Evolutionary conservation across 35 echinoderm and acorn worm genomes (phyloP).

Genomic region (Amphiura filiformis): DNA sequence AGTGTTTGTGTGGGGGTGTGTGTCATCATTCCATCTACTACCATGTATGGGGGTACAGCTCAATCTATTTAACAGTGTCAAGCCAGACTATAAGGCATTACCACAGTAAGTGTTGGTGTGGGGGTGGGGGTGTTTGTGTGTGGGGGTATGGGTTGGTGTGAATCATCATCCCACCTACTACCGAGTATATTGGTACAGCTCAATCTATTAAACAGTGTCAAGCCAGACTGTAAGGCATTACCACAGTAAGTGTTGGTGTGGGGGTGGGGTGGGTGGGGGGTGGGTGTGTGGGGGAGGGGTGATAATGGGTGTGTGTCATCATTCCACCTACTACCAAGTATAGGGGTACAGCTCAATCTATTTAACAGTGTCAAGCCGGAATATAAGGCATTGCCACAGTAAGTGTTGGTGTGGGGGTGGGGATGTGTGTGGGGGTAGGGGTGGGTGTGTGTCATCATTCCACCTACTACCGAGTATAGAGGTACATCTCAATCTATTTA

Average conservation of each 20-base stretch:
- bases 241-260: slow-evolving; percentile 63
- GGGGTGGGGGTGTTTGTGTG: too few species aligned
- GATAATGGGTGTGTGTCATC: too few species aligned
- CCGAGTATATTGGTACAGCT: slow-evolving; percentile 65
- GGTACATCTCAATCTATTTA: slow-evolving; percentile 69
- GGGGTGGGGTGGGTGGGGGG: too few species aligned
- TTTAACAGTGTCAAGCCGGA: slow-evolving; percentile 97
- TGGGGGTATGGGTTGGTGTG: too few species aligned
- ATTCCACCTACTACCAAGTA: slow-evolving; percentile 65
- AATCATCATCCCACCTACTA: slow-evolving; percentile 51
- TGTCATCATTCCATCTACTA: slow-evolving; percentile 56
- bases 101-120: slow-evolving; percentile 63
- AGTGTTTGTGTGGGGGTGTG: too few species aligned
- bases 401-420: slow-evolving; percentile 27
- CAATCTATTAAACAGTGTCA: slow-evolving; percentile 78
- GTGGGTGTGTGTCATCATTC: too few species aligned
- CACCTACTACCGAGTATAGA: slow-evolving; percentile 59
- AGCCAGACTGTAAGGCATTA: slow-evolving; percentile 84
- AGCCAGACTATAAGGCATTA: slow-evolving; percentile 85
- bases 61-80: slow-evolving; percentile 78
- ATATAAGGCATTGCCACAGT: slow-evolving; percentile 93
- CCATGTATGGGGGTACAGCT: slow-evolving; percentile 67
- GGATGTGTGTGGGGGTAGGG: too few species aligned
- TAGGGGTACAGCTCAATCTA: slow-evolving; percentile 73
- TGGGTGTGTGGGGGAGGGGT: too few species aligned